A percentile compares a stretch with the other conserved stretches of the same genome.
Conservation (phyloP, 2,113 vertebrate genomes). For the Cavia aperea region DNA sequence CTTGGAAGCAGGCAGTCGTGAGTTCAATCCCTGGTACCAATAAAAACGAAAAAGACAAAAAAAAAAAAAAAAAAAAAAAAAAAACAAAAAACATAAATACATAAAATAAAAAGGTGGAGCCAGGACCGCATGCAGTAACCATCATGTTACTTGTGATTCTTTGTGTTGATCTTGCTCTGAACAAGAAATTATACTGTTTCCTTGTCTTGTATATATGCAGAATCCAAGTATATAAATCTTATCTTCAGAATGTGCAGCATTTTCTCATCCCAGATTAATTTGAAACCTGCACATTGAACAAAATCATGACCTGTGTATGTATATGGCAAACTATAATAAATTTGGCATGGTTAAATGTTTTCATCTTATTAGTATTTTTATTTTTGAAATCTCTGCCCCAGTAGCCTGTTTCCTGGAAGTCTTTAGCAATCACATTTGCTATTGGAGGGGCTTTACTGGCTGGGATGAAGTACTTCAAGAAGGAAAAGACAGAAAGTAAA, state of each 20-base stretch:
- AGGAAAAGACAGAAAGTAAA: constrained; percentile 87
- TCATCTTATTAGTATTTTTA: not conserved
- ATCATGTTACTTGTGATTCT: too few relatives aligned
- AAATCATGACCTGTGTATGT: not conserved
- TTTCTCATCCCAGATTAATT: not conserved
- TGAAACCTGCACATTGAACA: not conserved
- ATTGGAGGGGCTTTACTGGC: constrained; percentile 86
- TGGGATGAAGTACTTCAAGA: constrained; percentile 89
- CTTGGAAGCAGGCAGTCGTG: too few relatives aligned
- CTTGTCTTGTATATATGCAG: too few relatives aligned
- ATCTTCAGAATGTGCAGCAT: not conserved
- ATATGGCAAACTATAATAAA: not conserved
- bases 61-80: too few relatives aligned
- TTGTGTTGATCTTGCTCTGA: too few relatives aligned
- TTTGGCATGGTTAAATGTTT: constrained; percentile 9
- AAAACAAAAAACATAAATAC: too few relatives aligned
- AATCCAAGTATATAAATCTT: not conserved
- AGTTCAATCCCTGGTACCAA: too few relatives aligned
- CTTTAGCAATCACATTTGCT: constrained; percentile 85
- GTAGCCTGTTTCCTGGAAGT: constrained; percentile 95
- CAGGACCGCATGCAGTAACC: too few relatives aligned
- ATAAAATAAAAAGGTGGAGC: too few relatives aligned
- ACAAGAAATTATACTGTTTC: too few relatives aligned
- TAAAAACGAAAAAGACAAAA: too few relatives aligned
- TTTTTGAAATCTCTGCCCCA: constrained; percentile 45